phyloP scores from a whole-genome alignment of 2,888 invertebrate genomes.

The Drosophila robusta region DNA sequence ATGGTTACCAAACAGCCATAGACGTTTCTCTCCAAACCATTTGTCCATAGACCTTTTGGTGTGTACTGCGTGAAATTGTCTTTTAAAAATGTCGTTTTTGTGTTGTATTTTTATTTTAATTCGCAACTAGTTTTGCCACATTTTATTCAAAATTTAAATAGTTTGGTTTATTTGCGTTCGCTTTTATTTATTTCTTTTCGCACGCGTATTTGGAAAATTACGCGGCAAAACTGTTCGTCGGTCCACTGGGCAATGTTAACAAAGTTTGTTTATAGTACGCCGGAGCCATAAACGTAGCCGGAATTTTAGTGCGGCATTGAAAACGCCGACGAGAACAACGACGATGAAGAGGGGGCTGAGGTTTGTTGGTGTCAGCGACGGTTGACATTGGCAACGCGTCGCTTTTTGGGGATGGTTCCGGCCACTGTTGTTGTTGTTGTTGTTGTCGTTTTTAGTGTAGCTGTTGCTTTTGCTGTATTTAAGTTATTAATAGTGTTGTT shows the following conservation, averaged over 20 bases:
- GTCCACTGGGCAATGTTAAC: slow-evolving; percentile 65
- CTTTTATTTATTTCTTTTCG: slow-evolving; percentile 26
- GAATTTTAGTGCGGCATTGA: slow-evolving; percentile 72
- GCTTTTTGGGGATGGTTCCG: slow-evolving; percentile 14
- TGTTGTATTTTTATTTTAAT: not conserved
- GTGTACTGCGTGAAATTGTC: slow-evolving; percentile 1
- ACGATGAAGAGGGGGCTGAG: slow-evolving; percentile 33
- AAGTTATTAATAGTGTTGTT: slow-evolving; percentile 75
- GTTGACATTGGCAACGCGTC: slow-evolving; percentile 82
- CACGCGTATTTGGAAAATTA: slow-evolving; percentile 46
- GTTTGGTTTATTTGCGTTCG: slow-evolving; percentile 4
- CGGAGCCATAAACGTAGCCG: slow-evolving; percentile 50
- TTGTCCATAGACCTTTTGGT: slow-evolving; percentile 90
- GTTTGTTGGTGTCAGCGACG: slow-evolving; percentile 72
- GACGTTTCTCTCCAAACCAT: slow-evolving; percentile 96
- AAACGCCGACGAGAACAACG: slow-evolving; percentile 52
- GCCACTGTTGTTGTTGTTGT: slow-evolving; percentile 4
- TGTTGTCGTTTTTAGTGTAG: slow-evolving; percentile 20
- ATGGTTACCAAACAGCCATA: slow-evolving; percentile 96
- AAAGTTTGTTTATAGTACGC: slow-evolving; percentile 69
- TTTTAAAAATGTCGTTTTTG: slow-evolving; percentile 1
- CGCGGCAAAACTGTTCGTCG: slow-evolving; percentile 61
- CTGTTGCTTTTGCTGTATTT: slow-evolving; percentile 58
- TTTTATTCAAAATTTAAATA: slow-evolving; percentile 12
- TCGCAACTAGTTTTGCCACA: slow-evolving; percentile 17